phyloP scores from a whole-genome alignment of 2,888 invertebrate genomes.

The Salticus scenicus region DNA sequence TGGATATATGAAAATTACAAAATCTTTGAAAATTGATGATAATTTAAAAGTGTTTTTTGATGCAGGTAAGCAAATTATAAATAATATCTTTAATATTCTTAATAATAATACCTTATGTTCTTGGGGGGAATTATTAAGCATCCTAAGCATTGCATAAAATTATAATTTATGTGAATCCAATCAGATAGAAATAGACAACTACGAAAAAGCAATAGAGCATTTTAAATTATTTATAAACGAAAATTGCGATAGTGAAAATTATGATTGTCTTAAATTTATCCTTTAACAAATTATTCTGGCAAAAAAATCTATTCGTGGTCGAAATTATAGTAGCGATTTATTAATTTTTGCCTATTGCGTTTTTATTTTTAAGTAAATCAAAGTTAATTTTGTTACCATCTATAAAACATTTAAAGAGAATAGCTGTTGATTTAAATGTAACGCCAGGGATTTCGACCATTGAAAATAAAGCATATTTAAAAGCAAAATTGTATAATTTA shows the following conservation, averaged over 20 bases:
- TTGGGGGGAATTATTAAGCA: no score
- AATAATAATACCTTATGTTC: no score
- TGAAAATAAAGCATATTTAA: not conserved
- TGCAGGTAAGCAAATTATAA: no score
- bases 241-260: not conserved
- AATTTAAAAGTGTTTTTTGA: not conserved
- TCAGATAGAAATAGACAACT: not conserved
- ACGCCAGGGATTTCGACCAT: not conserved
- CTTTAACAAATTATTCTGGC: not conserved
- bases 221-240: no score
- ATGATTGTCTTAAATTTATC: no score
- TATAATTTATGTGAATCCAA: no score
- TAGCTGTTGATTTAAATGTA: not conserved
- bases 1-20: no score
- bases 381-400: no score
- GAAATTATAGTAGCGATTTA: not conserved
- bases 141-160: no score
- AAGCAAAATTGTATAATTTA: constrained; percentile 5
- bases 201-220: not conserved
- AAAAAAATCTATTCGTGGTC: no score
- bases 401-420: not conserved
- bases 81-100: no score
- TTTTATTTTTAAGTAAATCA: no score
- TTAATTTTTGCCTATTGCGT: not conserved
- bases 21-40: not conserved